phyloP scores from a whole-genome alignment of 2,888 invertebrate species.

The Stenotaenia linearis region DNA sequence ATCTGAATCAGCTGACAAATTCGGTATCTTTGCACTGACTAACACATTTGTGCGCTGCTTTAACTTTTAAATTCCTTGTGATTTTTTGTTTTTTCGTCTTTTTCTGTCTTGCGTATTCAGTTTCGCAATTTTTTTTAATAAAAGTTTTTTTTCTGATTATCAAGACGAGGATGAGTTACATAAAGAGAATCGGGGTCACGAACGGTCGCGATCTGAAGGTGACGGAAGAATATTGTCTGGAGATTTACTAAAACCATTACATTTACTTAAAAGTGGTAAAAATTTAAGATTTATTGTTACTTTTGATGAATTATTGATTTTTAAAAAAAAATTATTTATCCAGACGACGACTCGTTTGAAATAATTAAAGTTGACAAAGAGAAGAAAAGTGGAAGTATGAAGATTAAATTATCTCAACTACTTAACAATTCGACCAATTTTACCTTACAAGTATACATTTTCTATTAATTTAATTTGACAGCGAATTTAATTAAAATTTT shows the following conservation, averaged over 20 bases:
- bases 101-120: not conserved
- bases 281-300: not conserved
- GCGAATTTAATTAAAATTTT: not conserved
- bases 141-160: not conserved
- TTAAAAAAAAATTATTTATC: not conserved
- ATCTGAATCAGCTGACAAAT: conserved; percentile 3
- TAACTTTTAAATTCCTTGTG: not conserved
- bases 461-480: too few species aligned
- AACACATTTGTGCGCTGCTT: not conserved
- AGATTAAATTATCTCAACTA: conserved; percentile 63
- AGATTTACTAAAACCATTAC: conserved; percentile 40
- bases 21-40: conserved; percentile 5
- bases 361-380: conserved; percentile 37
- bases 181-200: conserved; percentile 36
- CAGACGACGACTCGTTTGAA: conserved; percentile 35
- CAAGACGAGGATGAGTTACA: not conserved
- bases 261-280: conserved; percentile 37
- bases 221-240: conserved; percentile 39
- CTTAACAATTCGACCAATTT: conserved; percentile 55
- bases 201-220: conserved; percentile 41
- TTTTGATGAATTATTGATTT: not conserved
- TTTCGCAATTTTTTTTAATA: not conserved
- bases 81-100: not conserved
- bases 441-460: conserved; percentile 33
- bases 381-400: conserved; percentile 50